Evolutionary conservation across 2,113 vertebrate species (phyloP).

Genomic region (Antechinus stuartii): DNA sequence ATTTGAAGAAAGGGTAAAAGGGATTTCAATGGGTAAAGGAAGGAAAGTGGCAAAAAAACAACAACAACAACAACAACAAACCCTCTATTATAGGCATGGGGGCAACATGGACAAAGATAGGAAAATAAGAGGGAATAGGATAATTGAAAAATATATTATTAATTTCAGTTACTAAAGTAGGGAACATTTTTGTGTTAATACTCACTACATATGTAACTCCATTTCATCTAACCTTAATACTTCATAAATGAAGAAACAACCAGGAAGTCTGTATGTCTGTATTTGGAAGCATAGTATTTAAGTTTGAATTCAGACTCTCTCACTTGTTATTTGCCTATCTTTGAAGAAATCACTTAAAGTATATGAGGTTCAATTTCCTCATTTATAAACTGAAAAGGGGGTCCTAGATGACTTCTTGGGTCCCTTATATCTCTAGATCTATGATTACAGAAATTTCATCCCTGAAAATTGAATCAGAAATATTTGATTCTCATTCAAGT

Average conservation of each 20-base stretch:
- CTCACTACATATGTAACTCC: neutral
- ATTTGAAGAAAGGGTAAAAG: neutral
- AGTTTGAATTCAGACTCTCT: neutral
- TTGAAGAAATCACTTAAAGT: neutral
- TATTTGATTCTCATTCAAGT: neutral
- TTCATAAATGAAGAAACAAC: neutral
- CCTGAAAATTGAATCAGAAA: neutral
- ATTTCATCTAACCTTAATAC: neutral
- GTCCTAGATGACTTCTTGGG: neutral
- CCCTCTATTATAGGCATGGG: neutral
- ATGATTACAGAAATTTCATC: neutral
- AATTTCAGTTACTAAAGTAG: neutral
- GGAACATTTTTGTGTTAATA: neutral
- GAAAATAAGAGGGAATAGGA: neutral
- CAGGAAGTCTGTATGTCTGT: neutral
- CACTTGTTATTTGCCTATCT: neutral
- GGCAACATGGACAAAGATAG: neutral
- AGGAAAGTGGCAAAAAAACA: neutral
- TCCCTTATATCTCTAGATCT: neutral
- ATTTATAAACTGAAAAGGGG: neutral
- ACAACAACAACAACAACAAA: too few species aligned
- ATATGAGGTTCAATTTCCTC: neutral
- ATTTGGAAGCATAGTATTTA: neutral
- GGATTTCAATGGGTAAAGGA: neutral
- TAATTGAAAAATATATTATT: neutral